Conservation (phyloP, 1,140 invertebrate species). For the Drosophila rhopaloa region DNA sequence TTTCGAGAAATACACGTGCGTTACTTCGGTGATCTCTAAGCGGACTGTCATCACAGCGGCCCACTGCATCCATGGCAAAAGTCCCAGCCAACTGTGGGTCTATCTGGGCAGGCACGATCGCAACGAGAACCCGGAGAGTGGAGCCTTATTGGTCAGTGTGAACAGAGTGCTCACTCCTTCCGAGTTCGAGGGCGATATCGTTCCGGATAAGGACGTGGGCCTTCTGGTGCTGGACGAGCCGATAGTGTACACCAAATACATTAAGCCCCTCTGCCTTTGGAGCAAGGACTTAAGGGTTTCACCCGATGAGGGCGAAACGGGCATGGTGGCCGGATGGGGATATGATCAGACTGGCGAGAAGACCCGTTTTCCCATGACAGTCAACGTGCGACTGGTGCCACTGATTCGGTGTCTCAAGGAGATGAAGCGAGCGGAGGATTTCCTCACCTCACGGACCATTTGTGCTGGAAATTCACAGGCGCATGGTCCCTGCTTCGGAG, state of each 20-base stretch:
- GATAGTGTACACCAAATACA: conserved; percentile 21
- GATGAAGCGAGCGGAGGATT: conserved; percentile 16
- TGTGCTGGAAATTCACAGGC: conserved; percentile 4
- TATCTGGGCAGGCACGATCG: conserved; percentile 18
- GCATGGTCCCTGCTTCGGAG: conserved; percentile 18
- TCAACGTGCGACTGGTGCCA: conserved; percentile 15
- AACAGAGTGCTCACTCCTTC: conserved; percentile 3
- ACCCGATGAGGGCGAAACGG: conserved; percentile 3
- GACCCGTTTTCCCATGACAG: conserved; percentile 16
- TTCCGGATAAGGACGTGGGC: conserved; percentile 14
- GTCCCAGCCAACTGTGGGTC: conserved; percentile 9
- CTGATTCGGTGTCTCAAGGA: conserved; percentile 7
- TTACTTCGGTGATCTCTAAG: conserved; percentile 17
- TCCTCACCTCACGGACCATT: conserved; percentile 3
- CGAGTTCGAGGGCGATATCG: background rate
- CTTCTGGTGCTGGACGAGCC: background rate
- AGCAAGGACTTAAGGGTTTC: background rate
- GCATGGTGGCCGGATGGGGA: conserved; percentile 15
- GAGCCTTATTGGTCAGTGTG: conserved; percentile 3
- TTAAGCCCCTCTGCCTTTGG: conserved; percentile 14
- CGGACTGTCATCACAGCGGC: conserved; percentile 19
- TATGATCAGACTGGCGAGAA: conserved; percentile 1
- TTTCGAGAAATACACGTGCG: conserved; percentile 1
- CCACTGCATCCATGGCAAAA: conserved; percentile 17
- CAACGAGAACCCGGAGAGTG: background rate